A percentile compares a stretch with the other conserved stretches of the same genome.
Evolutionary conservation across 2,888 invertebrate species (phyloP).

Genomic region (Temnothorax rugatulus): DNA sequence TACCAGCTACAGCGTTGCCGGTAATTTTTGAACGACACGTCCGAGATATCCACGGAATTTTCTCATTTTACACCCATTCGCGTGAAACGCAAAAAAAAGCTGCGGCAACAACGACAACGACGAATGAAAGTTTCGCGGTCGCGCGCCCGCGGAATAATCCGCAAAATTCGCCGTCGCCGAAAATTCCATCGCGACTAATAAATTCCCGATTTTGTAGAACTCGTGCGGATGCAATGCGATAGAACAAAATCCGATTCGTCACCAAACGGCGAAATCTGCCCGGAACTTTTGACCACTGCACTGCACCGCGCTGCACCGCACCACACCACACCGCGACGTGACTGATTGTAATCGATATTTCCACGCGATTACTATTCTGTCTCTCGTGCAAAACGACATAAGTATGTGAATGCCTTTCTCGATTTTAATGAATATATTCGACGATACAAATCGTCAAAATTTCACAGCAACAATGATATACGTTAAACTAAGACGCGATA

Average conservation of each 20-base stretch:
- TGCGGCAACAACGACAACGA: background rate
- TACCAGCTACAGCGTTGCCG: background rate
- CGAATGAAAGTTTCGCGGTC: conserved; percentile 32
- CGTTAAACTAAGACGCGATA: background rate
- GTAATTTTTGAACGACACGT: conserved; percentile 35
- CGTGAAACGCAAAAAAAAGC: background rate
- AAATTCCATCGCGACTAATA: conserved; percentile 45
- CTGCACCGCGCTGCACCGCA: background rate
- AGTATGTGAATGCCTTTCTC: background rate
- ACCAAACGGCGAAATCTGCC: conserved; percentile 33
- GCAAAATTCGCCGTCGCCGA: conserved; percentile 35
- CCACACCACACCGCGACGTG: background rate
- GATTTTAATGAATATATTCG: background rate
- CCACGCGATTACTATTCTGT: background rate
- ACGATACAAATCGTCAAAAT: background rate
- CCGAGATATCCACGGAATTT: conserved; percentile 30
- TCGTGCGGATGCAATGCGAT: background rate
- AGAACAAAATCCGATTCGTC: conserved; percentile 31
- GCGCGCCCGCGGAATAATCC: conserved; percentile 33
- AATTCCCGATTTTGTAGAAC: conserved; percentile 37
- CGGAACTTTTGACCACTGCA: conserved; percentile 25
- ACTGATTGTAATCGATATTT: conserved; percentile 9
- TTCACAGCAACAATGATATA: background rate
- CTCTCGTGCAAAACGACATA: background rate
- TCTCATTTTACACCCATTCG: conserved; percentile 31